phyloP scores from a whole-genome alignment of 2,797 vertebrate genomes.

The Gymnoscopelus microlampas region DNA sequence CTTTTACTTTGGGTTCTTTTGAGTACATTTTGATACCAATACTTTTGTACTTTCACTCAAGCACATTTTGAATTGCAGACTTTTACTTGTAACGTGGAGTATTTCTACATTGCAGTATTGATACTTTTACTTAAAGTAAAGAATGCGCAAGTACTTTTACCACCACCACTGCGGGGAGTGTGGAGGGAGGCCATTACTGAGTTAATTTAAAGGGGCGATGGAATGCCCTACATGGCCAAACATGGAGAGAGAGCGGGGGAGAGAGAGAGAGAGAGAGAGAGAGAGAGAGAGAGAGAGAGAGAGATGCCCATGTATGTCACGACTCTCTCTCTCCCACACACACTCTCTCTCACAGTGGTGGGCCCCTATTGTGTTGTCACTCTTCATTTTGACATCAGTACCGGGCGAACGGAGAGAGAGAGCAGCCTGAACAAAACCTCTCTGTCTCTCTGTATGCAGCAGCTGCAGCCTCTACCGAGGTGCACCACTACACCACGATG shows the following conservation, averaged over 20 bases:
- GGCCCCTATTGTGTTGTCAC: conserved; percentile 32
- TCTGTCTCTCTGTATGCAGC: conserved; percentile 81
- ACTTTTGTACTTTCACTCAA: too few relatives aligned
- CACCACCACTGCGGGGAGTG: too few relatives aligned
- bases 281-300: conserved; percentile 1
- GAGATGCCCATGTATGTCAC: conserved; percentile 18
- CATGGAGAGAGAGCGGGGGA: background rate
- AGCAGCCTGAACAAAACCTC: conserved; percentile 81
- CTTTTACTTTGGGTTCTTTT: too few relatives aligned
- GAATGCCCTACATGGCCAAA: conserved; percentile 15
- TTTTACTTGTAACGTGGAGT: too few relatives aligned
- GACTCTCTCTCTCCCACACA: background rate
- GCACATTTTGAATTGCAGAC: too few relatives aligned
- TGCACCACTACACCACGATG: conserved; percentile 73
- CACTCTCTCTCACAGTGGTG: background rate
- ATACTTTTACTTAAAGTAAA: too few relatives aligned
- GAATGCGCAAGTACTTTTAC: too few relatives aligned
- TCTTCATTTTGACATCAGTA: conserved; percentile 70
- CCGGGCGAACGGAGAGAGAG: conserved; percentile 75
- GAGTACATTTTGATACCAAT: too few relatives aligned
- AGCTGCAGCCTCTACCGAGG: conserved; percentile 79
- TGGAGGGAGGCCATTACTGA: background rate
- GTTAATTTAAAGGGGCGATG: conserved; percentile 24
- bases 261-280: background rate
- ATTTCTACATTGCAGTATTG: too few relatives aligned